A percentile compares a stretch with the other conserved stretches of the same genome.
Evolutionary conservation across 2,113 vertebrate species (phyloP).

Genomic region (Naja naja): DNA sequence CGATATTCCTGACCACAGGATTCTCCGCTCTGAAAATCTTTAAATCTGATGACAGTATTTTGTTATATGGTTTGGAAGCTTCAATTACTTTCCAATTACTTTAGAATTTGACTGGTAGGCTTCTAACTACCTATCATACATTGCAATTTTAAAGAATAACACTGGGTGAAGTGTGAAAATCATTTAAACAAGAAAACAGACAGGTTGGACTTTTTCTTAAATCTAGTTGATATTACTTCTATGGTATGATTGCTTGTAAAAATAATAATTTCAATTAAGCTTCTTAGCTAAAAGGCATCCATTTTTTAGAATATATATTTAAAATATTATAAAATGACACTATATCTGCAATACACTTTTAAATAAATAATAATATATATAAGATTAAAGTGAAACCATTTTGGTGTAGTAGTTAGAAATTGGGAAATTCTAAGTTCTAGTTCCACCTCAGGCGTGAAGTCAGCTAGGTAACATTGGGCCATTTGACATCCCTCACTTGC

Average conservation of each 20-base stretch:
- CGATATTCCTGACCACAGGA: background rate
- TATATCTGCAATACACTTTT: background rate
- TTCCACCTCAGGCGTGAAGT: background rate
- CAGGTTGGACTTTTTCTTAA: background rate
- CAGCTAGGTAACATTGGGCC: background rate
- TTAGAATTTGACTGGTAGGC: background rate
- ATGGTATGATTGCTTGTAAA: background rate
- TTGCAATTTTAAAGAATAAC: background rate
- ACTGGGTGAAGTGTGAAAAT: background rate
- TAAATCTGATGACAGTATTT: background rate
- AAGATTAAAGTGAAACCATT: background rate
- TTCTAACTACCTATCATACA: background rate
- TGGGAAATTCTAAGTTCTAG: background rate
- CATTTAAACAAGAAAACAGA: background rate
- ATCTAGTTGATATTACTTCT: background rate
- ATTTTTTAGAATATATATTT: background rate
- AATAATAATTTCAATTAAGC: background rate
- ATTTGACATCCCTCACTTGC: background rate
- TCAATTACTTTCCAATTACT: background rate
- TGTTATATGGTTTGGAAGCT: background rate
- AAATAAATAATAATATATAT: background rate
- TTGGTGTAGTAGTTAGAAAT: background rate
- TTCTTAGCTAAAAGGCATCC: background rate
- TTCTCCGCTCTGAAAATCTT: background rate
- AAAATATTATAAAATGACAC: background rate